Conservation (phyloP, 2,797 vertebrate genomes). For the Sus cebifrons region DNA sequence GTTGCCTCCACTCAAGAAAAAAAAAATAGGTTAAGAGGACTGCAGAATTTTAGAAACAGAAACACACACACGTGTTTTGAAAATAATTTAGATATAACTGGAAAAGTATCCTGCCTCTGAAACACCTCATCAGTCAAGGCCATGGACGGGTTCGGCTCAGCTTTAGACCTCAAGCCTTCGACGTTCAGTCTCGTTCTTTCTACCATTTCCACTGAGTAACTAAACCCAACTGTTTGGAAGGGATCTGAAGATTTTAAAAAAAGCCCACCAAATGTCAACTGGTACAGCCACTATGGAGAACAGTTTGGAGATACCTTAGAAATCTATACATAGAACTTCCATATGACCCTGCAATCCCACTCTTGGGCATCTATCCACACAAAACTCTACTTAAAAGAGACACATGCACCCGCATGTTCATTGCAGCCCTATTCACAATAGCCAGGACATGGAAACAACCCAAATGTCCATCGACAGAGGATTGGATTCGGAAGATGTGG, state of each 20-base stretch:
- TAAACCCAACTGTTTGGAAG: constrained; percentile 46
- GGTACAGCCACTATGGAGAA: no score
- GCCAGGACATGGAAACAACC: no score
- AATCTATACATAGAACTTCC: no score
- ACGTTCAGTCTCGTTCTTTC: constrained; percentile 7
- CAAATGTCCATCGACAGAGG: no score
- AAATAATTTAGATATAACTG: constrained; percentile 19
- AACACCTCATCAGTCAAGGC: not conserved
- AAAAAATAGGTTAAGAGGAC: not conserved
- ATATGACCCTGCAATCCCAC: no score
- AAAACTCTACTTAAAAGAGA: no score
- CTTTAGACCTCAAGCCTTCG: not conserved
- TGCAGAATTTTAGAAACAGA: constrained; percentile 50
- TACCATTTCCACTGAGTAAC: not conserved
- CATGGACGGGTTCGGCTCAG: not conserved
- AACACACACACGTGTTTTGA: not conserved
- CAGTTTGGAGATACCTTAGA: no score
- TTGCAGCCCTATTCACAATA: no score
- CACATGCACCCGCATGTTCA: no score
- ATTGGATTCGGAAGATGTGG: no score
- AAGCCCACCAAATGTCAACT: not conserved
- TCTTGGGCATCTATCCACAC: no score
- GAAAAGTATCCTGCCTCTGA: constrained; percentile 53
- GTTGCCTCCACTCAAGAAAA: not conserved
- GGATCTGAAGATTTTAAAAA: not conserved